Base-by-base conservation (phyloP, 64 coral and sea anemone species). In the Stichodactyla helianthus region DNA sequence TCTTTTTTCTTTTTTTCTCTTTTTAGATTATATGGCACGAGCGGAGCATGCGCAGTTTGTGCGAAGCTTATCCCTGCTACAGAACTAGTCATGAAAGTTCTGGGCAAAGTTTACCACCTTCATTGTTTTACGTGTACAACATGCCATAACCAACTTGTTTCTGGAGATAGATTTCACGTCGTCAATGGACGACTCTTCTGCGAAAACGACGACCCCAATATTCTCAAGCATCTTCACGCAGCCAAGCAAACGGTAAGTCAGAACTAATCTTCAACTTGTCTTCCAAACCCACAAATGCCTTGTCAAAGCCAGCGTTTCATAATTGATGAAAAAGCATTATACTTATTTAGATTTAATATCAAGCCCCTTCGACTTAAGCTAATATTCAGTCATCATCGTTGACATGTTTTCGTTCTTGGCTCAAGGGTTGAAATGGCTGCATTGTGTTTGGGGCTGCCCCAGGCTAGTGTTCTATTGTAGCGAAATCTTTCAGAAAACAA, bases 151-250 rank as follows among this genome's bases (percentile, higher is more conserved):
- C 93, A 92, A 62, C 88, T 98, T 8, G 96, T 98, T 0, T 76
- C 96, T 0, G 96, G 96, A 19, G 96, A 98, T 67, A 93, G 96
- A 52, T 94, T 98, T 86, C 93, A 98, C 51, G 88, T 98, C 54
- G 93, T 98, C 19, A 98, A 98, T 52, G 96, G 93, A 27, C 89
- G 96, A 85, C 93, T 98, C 71, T 98, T 98, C 85, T 98, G 96
- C 68, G 96, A 98, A 79, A 95, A 92, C 71, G 96, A 98, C 53
- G 93, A 98, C 77, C 96, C 96, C 19, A 79, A 92, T 54, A 82
- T 89, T 25, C 86, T 98, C 84, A 92, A 92, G 92, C 96, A 92
- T 59, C 90, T 96, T 77, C 91, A 90, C 71, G 91, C 86, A 15
- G 78, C 91, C 91, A 96, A 98, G 84, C 96, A 98, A 92, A 94